Evolutionary conservation across 2,113 vertebrate genomes (phyloP).

Genomic region (Hyaena hyaena): DNA sequence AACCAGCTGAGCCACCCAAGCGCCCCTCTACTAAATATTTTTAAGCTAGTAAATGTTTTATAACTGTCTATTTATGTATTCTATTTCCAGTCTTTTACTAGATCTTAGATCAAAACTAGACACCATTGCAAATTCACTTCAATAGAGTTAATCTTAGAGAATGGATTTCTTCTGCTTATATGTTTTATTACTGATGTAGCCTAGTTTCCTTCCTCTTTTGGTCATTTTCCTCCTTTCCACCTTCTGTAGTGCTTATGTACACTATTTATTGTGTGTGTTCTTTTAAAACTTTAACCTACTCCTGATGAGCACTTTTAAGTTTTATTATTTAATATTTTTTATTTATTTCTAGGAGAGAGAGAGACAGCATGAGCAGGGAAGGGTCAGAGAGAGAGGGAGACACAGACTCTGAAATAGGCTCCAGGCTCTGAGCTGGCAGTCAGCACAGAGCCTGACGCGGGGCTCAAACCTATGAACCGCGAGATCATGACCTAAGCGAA

Average conservation of each 20-base stretch:
- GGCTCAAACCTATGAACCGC: too few species aligned
- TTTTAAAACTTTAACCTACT: background rate
- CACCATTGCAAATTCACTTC: background rate
- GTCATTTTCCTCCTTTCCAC: background rate
- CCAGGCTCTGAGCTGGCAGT: too few species aligned
- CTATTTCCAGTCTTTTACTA: background rate
- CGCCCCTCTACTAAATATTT: background rate
- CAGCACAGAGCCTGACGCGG: too few species aligned
- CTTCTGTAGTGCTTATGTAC: background rate
- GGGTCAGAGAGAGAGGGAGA: too few species aligned
- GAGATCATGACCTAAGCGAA: too few species aligned
- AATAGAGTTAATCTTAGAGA: background rate
- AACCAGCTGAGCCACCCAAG: too few species aligned
- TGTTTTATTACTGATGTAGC: background rate
- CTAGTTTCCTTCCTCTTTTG: background rate
- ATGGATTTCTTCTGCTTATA: background rate
- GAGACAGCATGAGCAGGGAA: too few species aligned
- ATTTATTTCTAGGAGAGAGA: too few species aligned
- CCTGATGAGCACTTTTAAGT: background rate
- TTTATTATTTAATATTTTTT: too few species aligned
- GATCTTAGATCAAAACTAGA: background rate
- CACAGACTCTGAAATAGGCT: too few species aligned
- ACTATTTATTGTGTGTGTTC: background rate
- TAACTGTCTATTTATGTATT: background rate
- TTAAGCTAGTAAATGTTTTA: background rate